Evolutionary conservation across 2,888 invertebrate species (phyloP).

Genomic region (Papilio protenor): DNA sequence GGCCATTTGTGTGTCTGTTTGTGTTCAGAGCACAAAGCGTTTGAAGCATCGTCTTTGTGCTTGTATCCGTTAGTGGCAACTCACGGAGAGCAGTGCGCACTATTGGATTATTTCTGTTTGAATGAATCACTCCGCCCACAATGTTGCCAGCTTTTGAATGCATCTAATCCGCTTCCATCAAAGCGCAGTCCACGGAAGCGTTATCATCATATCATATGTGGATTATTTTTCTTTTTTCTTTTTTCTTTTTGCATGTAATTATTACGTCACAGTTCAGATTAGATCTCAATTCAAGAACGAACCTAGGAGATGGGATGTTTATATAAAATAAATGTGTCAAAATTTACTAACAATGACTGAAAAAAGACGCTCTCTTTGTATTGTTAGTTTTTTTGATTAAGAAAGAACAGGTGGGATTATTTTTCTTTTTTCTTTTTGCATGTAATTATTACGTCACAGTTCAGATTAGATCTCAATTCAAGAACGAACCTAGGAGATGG

Average conservation of each 20-base stretch:
- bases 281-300: not conserved
- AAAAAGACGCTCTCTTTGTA: not conserved
- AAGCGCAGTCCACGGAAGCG: constrained; percentile 29
- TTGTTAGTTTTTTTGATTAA: too few relatives aligned
- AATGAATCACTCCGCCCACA: constrained; percentile 41
- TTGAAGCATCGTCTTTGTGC: constrained; percentile 42
- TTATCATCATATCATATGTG: constrained; percentile 19
- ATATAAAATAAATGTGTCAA: not conserved
- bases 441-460: not conserved
- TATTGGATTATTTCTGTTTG: constrained; percentile 44
- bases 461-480: not conserved
- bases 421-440: not conserved
- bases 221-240: not conserved
- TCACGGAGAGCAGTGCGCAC: constrained; percentile 35
- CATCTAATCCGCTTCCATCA: constrained; percentile 41
- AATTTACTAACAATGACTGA: not conserved
- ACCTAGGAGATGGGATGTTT: not conserved
- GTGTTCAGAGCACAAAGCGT: constrained; percentile 38
- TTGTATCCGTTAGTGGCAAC: constrained; percentile 25
- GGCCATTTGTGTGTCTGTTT: constrained; percentile 38
- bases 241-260: not conserved
- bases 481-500: not conserved
- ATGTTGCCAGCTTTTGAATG: constrained; percentile 38
- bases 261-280: not conserved
- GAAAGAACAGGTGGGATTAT: too few relatives aligned